Evolutionary conservation across 2,797 vertebrate species (phyloP), one percentile per base, ranked within the genome.

Genomic region (Prunella strophiata): DNA sequence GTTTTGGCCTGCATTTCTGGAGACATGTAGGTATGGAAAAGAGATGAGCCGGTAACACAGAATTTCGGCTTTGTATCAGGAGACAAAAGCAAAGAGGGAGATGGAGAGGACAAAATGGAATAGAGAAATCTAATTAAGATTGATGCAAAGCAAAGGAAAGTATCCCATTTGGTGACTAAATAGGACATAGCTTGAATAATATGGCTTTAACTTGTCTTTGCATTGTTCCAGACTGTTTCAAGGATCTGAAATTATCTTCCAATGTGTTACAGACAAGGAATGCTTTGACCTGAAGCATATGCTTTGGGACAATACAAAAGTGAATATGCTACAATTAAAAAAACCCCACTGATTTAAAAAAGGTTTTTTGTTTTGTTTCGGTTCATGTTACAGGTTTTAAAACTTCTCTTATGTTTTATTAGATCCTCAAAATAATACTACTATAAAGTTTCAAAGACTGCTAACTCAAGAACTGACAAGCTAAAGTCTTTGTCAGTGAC

Each of bases 1-100:
- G 73, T 93, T 97, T 98, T 98, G 97, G 98, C 97, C 42, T 91
- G 50, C 32, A 57, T 95, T 97, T 95, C 88, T 97, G 97, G 96
- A 97, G 82, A 88, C 55, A 77, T 68, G 42, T 94, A 97, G 96
- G 92, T 97, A 97, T 93, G 94, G 96, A 96, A 96, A 95, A 96
- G 96, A 94, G 86, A 97, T 96, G 96, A 97, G 89, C 74, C 18
- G n/a, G 96, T 95, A 96, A 96, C 57, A 90, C n/a, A 90, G 88
- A 91, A 86, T 85, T 95, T 85, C n/a, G 11, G 19, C 73, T 85
- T 89, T 50, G 51, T 94, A 93, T 91, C 84, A 61, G 71, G 68
- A 96, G 74, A 91, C 29, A 89, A 94, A 96, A 75, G 38, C 59
- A 85, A 73, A 74, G 36, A 91, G 43, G 47, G 48, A 80, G 83